Base-by-base conservation (phyloP, 2,888 invertebrate genomes). In the Ichneumon xanthorius region DNA sequence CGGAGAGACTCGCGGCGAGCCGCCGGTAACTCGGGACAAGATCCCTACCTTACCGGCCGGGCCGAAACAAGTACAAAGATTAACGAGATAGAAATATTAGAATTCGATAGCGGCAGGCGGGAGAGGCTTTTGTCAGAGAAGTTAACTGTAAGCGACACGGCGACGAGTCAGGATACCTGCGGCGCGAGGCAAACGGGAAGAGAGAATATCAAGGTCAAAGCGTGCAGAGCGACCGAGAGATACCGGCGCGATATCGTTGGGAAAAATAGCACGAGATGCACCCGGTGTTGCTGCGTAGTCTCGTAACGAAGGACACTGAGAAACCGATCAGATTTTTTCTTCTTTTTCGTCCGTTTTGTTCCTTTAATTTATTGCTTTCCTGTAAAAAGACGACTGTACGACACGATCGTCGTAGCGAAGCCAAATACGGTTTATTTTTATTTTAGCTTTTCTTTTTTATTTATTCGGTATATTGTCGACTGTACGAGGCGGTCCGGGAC, bases 251-350 rank as follows among this genome's bases (percentile, higher is more conserved):
- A 91, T 55, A 90, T 92, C 63, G 87, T 88, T 6, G 87, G 73
- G n/a, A 90, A 89, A 76, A 91, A 90, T 77, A 83, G 89, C n/a
- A 67, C 72, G n/a, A 90, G 85, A 84, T 92, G 92, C 83, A 88
- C 88, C 73, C 92, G 90, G 80, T 92, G 91, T 81, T 94, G 93
- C 85, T 94, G 93, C 88, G 89, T 89, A 16, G 68, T 92, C 67
- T 91, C 89, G 22, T 92, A 87, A 88, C 72, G 22, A 53, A 71
- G 4, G 48, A 48, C 19, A 48, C 37, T 26, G 9, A 48, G 58
- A 58, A 22, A 7, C 22, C 22, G 4, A 26, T 26, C 14, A 22
- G 58, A 45, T 48, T 50, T 50, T 30, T 70, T 30, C 53, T 26
- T 50, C 26, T 50, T 30, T 70, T 26, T 50, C 26, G 16, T 67